These are phyloP conservation scores for Brachyistius frenatus DNA, from an alignment of 2,113 vertebrate species.

Conservation along the genomic window DNA sequence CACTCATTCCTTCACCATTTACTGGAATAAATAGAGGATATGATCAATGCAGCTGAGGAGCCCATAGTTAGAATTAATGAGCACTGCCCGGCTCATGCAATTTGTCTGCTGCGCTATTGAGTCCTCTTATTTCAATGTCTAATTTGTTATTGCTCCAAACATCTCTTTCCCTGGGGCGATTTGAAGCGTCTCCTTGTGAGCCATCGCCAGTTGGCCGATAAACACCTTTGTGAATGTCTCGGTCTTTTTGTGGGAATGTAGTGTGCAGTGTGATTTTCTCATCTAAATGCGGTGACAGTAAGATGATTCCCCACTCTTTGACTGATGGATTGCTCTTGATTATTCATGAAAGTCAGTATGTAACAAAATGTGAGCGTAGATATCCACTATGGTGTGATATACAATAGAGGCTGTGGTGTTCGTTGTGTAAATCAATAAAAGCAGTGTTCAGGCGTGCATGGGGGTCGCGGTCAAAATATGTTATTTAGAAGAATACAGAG, in stretches of 20 bases:
- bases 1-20: slow-evolving; percentile 66
- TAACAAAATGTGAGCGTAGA: slow-evolving; percentile 46
- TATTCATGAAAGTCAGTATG: slow-evolving; percentile 46
- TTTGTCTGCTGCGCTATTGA: slow-evolving; percentile 81
- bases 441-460: neutral
- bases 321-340: slow-evolving; percentile 56
- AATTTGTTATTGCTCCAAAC: slow-evolving; percentile 82
- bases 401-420: slow-evolving; percentile 23
- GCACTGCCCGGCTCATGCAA: slow-evolving; percentile 71
- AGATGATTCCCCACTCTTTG: slow-evolving; percentile 43
- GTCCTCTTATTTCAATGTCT: slow-evolving; percentile 83
- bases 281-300: slow-evolving; percentile 47
- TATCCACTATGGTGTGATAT: slow-evolving; percentile 21
- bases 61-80: slow-evolving; percentile 80
- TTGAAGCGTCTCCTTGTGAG: slow-evolving; percentile 66
- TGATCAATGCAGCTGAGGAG: slow-evolving; percentile 79
- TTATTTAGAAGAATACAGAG: neutral
- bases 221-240: slow-evolving; percentile 64
- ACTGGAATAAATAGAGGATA: slow-evolving; percentile 76
- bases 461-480: slow-evolving; percentile 13
- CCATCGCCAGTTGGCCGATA: slow-evolving; percentile 70
- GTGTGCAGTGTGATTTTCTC: slow-evolving; percentile 43
- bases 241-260: slow-evolving; percentile 62
- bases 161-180: slow-evolving; percentile 72
- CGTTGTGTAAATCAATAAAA: slow-evolving; percentile 24